Conservation (phyloP, 2,797 vertebrate species). For the Argentina silus region DNA sequence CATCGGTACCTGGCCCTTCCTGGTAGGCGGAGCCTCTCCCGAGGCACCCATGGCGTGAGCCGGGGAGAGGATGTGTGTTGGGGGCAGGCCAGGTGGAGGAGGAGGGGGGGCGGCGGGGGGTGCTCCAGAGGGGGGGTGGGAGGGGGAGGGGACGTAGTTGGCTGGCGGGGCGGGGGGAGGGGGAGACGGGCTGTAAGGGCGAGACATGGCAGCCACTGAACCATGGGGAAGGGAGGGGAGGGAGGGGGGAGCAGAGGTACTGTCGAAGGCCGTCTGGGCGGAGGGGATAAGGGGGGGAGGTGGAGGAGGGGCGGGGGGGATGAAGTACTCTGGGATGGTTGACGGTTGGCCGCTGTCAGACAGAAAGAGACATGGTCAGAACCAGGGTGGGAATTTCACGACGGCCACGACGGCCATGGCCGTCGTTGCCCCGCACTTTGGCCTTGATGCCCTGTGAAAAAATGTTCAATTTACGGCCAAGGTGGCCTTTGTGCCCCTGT, state of each 20-base stretch:
- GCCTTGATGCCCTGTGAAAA: too few species aligned
- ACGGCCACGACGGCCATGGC: not conserved
- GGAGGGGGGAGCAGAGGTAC: slow-evolving; percentile 61
- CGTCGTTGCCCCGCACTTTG: too few species aligned
- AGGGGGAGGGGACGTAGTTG: slow-evolving; percentile 67
- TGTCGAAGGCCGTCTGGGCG: slow-evolving; percentile 77
- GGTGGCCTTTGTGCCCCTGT: too few species aligned
- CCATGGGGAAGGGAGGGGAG: slow-evolving; percentile 38
- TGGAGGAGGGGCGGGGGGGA: slow-evolving; percentile 81
- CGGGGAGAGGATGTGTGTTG: slow-evolving; percentile 48
- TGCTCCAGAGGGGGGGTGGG: slow-evolving; percentile 55
- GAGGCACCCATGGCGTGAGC: slow-evolving; percentile 53
- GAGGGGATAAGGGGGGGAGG: slow-evolving; percentile 78
- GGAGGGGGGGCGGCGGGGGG: slow-evolving; percentile 62
- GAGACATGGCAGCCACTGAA: slow-evolving; percentile 41
- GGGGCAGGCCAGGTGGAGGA: slow-evolving; percentile 58
- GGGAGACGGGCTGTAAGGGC: slow-evolving; percentile 60
- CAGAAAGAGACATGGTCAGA: not conserved
- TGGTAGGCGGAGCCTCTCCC: slow-evolving; percentile 57
- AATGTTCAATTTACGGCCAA: too few species aligned
- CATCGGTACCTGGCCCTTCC: slow-evolving; percentile 74
- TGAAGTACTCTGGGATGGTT: slow-evolving; percentile 75
- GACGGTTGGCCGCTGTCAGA: slow-evolving; percentile 65
- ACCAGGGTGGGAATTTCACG: not conserved
- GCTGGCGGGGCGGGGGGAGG: slow-evolving; percentile 61